Base-by-base conservation (phyloP, 2,797 vertebrate genomes). In the Xiphorhynchus erythropygius region DNA sequence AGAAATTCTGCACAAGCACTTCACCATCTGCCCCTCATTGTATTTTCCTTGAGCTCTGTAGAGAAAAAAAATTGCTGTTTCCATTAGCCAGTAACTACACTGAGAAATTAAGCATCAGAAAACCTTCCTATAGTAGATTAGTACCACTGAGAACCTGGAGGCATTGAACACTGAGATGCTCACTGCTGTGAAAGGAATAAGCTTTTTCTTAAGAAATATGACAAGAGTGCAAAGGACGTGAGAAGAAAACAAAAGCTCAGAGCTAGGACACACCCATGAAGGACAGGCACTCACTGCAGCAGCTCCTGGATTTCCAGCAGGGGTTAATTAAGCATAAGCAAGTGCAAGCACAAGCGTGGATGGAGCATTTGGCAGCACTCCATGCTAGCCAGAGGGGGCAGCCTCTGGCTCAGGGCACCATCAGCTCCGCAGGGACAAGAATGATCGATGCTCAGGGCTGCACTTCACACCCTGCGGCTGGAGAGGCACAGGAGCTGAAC, bases 221-320 rank as follows among this genome's bases (percentile, higher is more conserved):
- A 33, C 12, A 50, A 50, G 27, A 32, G 7, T 9, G 17, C 49
- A 78, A 79, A 60, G 9, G n/a, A 52, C 2, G 12, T 5, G 8
- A 73, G 49, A 52, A 64, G 35, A 47, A 84, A 56, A 70, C 0
- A 2, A 81, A 84, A 65, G 39, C 76, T 83, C 64, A 57, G 59
- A 83, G 83, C 21, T 77, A 44, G 9, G 42, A 49, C 68, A 69
- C 10, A 41, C 33, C 32, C 1, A 2, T 24, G 18, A 47, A 91
- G 19, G 21, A 89, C 1, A 6, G 37, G 27, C 5, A 10, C 28
- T 87, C 11, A 0, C 59, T 77, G 37, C 56, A 68, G 75, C 74
- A 90, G 28, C 53, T 63, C 37, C 80, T 74, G 60, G 25, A 56
- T 68, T 91, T 80, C 69, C 56, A 90, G 55, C 30, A 37, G 42